phyloP scores from a whole-genome alignment of 2,113 vertebrate species.

The Percopsis transmontana region DNA sequence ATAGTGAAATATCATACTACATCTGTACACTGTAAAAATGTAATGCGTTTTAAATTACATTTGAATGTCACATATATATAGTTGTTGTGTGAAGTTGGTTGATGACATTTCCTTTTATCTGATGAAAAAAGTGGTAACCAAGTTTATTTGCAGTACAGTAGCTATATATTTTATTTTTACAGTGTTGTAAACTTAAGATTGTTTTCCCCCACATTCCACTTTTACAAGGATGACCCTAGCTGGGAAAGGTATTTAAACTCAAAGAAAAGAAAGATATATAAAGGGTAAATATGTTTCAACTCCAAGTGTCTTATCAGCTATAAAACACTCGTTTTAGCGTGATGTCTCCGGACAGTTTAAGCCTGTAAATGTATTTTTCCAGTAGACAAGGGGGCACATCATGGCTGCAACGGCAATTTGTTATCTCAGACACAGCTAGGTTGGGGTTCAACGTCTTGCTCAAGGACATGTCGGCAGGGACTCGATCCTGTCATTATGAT shows the following conservation, averaged over 20 bases:
- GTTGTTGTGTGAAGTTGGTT: no score
- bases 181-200: no score
- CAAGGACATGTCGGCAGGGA: slow-evolving; percentile 19
- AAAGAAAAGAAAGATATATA: not conserved
- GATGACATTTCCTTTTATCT: no score
- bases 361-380: slow-evolving; percentile 28
- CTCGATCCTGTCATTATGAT: not conserved
- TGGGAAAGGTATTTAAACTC: not conserved
- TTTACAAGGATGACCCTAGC: slow-evolving; percentile 13
- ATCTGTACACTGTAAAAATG: no score
- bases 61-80: no score
- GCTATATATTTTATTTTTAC: no score
- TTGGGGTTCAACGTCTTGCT: not conserved
- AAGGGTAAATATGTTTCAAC: not conserved
- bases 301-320: not conserved
- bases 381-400: not conserved
- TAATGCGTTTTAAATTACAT: no score
- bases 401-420: slow-evolving; percentile 2
- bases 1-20: no score
- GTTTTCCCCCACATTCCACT: no score
- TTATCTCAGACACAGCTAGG: not conserved
- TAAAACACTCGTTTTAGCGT: not conserved
- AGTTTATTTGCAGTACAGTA: no score
- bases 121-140: no score
- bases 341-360: not conserved